These are phyloP conservation scores for Tigriopus californicus DNA, from an alignment of 2,888 invertebrate genomes.

Conservation along the genomic window DNA sequence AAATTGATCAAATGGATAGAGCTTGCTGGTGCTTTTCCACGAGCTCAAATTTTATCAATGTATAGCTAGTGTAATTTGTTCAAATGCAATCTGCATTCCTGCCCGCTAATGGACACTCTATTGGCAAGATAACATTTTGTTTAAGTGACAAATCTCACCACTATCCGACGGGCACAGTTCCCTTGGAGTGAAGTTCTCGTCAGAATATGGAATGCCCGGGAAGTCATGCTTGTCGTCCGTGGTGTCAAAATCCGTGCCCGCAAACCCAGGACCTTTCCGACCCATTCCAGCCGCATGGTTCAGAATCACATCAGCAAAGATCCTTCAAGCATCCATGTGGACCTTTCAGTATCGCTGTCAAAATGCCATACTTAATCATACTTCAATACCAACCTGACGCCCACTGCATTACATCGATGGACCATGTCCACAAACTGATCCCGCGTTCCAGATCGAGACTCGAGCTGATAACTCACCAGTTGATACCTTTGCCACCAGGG, in stretches of 20 bases:
- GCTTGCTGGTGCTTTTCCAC: too few species aligned
- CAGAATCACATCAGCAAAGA: conserved; percentile 55
- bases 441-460: conserved; percentile 26
- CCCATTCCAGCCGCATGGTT: conserved; percentile 61
- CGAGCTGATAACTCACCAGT: conserved; percentile 28
- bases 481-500: conserved; percentile 31
- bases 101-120: too few species aligned
- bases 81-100: too few species aligned
- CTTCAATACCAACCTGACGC: conserved; percentile 38
- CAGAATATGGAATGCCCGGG: conserved; percentile 18
- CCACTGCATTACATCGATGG: conserved; percentile 28
- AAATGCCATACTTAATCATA: too few species aligned
- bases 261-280: conserved; percentile 36
- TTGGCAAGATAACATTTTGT: too few species aligned
- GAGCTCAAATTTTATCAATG: too few species aligned
- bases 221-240: conserved; percentile 16
- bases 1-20: too few species aligned
- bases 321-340: conserved; percentile 28
- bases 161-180: conserved; percentile 18
- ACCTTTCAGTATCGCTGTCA: too few species aligned
- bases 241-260: conserved; percentile 35
- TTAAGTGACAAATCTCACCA: conserved; percentile 17
- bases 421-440: conserved; percentile 29
- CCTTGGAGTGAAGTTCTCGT: conserved; percentile 17
- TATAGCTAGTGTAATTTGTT: too few species aligned